phyloP scores from a whole-genome alignment of 2,888 invertebrate species.

The Agrypnus murinus region DNA sequence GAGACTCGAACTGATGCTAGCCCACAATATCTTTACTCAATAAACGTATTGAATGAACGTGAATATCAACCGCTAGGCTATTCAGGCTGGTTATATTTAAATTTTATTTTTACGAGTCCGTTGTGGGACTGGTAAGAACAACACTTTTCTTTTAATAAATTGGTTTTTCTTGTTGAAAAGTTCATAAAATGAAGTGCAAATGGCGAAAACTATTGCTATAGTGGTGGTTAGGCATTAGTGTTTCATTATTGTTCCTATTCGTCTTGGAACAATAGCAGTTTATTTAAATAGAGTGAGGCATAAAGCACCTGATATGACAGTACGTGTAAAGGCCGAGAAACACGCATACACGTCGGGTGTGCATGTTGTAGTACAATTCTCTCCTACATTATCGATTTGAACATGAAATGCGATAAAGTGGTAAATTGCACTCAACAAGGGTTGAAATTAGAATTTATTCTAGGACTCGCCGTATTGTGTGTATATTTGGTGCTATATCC shows the following conservation, averaged over 20 bases:
- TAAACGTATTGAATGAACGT: no score
- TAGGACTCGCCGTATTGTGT: neutral
- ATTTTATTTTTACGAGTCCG: no score
- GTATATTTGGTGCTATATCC: no score
- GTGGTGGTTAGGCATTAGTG: neutral
- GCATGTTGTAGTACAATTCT: slow-evolving; percentile 40
- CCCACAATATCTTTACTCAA: no score
- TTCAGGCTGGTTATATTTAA: no score
- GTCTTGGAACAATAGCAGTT: slow-evolving; percentile 16
- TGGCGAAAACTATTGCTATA: slow-evolving; percentile 5
- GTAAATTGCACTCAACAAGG: slow-evolving; percentile 44
- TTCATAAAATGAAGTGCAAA: no score
- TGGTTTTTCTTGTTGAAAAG: no score
- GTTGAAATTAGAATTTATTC: slow-evolving; percentile 42
- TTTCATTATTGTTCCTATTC: neutral
- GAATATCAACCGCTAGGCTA: no score
- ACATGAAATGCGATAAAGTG: slow-evolving; percentile 44
- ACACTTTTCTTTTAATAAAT: no score
- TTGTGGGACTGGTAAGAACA: no score
- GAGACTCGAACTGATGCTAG: no score
- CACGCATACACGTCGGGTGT: slow-evolving; percentile 32
- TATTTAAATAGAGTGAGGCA: slow-evolving; percentile 7
- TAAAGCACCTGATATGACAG: slow-evolving; percentile 31
- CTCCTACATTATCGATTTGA: slow-evolving; percentile 37
- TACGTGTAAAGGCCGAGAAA: slow-evolving; percentile 22